Base-by-base conservation (phyloP, 2,797 vertebrate species). In the Phoxinus dragarum region DNA sequence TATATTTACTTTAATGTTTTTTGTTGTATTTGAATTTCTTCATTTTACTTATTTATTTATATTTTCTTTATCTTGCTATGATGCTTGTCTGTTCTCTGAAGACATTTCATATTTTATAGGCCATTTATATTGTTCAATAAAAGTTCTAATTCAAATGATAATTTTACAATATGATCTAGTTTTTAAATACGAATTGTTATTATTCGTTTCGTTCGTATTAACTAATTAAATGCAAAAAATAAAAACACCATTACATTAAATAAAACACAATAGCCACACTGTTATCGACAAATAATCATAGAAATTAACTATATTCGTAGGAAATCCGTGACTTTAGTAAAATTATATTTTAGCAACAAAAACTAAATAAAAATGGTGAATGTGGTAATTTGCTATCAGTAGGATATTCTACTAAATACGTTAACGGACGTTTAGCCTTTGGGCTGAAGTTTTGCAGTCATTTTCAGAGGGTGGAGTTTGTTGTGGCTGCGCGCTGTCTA, bases 381-480 rank as follows among this genome's bases (percentile, higher is more conserved):
- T 21, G 44, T 49, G 8, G 47, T 74, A 3, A 12, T 52, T 54
- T 56, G 36, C 36, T 36, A 40, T 59, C 4, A 64, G 54, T 8
- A 9, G 5, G 11, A 12, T 54, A 36, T 54, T 75, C 17, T 23
- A 54, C 19, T 40, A 59, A 59, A 14, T 27, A 27, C 5, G 52
- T 40, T n/a, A 10, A 59, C 8, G 3, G 12, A 59, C 52, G 59
- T 59, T n/a, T 14, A 16, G 21, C 34, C 14, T 23, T 38, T 73
- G 14, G 14, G 16, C n/a, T 27, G 17, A 36, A 23, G 10, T 38
- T 75, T 34, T 27, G 40, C 49, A 31, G n/a, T 59, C 38, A 11
- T 9, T 9, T 44, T 44, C 5, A 16, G 52, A 73, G 81, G 81
- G 81, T 64, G 71, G 81, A 75, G 71, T 52, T 83, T 79, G 76